phyloP scores from a whole-genome alignment of 1,140 invertebrate genomes.

The Holotrichia oblita region DNA sequence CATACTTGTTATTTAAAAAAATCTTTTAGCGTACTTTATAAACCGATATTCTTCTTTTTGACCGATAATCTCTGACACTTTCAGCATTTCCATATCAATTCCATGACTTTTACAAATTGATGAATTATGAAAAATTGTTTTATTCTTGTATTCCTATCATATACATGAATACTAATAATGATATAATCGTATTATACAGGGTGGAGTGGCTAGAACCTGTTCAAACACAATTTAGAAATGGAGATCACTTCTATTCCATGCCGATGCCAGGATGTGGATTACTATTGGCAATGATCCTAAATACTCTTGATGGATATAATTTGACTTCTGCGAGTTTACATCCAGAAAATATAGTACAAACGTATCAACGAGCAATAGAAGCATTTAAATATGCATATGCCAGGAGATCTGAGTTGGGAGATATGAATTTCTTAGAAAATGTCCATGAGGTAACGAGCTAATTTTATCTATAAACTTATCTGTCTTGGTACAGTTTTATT shows the following conservation, averaged over 20 bases:
- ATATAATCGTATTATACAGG: slow-evolving; percentile 62
- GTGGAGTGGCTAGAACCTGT: slow-evolving; percentile 74
- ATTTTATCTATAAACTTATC: no score
- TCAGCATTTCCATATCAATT: no score
- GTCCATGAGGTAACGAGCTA: no score
- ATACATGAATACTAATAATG: neutral
- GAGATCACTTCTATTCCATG: slow-evolving; percentile 73
- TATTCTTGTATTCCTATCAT: no score
- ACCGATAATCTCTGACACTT: no score
- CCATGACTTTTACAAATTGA: no score
- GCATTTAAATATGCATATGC: slow-evolving; percentile 94
- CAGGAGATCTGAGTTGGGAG: slow-evolving; percentile 83
- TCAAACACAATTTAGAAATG: slow-evolving; percentile 65
- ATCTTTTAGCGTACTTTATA: no score
- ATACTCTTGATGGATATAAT: slow-evolving; percentile 80
- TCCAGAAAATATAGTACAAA: slow-evolving; percentile 68
- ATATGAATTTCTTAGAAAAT: no score
- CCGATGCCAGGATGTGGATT: slow-evolving; percentile 84
- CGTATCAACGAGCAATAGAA: slow-evolving; percentile 89
- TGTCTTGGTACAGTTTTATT: no score
- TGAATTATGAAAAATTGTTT: no score
- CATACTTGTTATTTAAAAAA: no score
- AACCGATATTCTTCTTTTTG: no score
- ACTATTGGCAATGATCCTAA: slow-evolving; percentile 82
- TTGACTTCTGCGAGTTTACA: slow-evolving; percentile 68